Evolutionary conservation across 2,113 vertebrate species (phyloP).

Genomic region (Poicephalus gulielmi): DNA sequence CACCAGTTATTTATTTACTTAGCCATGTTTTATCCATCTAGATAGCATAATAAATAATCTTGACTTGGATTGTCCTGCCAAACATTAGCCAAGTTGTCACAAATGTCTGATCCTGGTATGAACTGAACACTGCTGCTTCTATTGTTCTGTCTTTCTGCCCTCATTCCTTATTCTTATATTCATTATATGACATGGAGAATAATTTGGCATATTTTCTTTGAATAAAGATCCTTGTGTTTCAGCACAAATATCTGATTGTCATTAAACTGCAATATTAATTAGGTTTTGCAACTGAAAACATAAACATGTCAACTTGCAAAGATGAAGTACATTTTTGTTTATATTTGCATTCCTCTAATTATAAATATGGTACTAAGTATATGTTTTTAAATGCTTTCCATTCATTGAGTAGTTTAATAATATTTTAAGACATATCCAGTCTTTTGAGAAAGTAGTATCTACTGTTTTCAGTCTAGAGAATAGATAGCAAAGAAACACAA

Average conservation of each 20-base stretch:
- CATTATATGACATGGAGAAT: neutral
- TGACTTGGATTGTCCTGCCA: neutral
- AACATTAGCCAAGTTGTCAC: neutral
- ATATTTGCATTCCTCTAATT: neutral
- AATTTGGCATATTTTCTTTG: neutral
- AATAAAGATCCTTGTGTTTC: neutral
- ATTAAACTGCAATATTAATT: neutral
- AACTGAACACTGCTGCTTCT: neutral
- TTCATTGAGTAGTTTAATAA: neutral
- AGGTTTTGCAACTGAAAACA: neutral
- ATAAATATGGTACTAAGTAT: neutral
- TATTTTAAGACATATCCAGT: neutral
- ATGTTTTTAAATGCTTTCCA: neutral
- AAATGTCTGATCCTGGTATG: neutral
- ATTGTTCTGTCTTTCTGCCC: neutral
- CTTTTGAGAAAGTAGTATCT: neutral
- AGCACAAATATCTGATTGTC: neutral
- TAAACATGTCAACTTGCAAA: neutral
- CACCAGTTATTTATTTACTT: neutral
- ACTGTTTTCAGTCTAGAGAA: neutral
- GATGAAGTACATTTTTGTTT: neutral
- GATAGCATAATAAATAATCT: neutral
- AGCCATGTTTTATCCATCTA: neutral
- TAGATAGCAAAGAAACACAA: neutral
- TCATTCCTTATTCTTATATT: neutral